Evolutionary conservation across 2,797 vertebrate species (phyloP), one percentile per base, ranked within the genome.

Genomic region (Enoplosus armatus): DNA sequence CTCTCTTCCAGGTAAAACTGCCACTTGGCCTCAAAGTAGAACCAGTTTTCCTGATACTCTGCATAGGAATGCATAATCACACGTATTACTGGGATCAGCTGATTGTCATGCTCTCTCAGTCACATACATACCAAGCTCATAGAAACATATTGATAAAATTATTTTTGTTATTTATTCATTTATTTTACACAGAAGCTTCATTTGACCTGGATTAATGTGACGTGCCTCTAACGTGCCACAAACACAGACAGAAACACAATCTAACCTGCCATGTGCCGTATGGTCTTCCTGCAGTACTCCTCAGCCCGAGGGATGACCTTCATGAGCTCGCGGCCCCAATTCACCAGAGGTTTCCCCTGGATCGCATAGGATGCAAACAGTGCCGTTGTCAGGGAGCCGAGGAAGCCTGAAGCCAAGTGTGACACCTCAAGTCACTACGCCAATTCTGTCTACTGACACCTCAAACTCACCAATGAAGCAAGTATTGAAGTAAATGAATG

Each of bases 21-120:
- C 98, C 98, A 99, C 83, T 99, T 99, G 18, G 98, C 97, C 91
- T 98, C 98, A 51, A 98, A 99, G 92, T 99, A 99, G 93, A 99
- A 99, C 98, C 98, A 99, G 63, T 97, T 97, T 84, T 99, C 98
- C 78, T 98, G 97, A 91, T 98, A 99, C 73, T 99, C 98, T 99
- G 85, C 11, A 71, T 11, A 76, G 41, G 24, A 82, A 85, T 8
- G 6, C 14, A 85, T 54, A 83, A 5, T 72, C 26, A 69, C 41
- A 72, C 11, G 55, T 3, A 63, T 54, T 61, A 45, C 15, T 73
- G 15, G 12, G 3, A 51, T 70, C 50, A 79, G 35, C 47, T 55
- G 11, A 68, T 15, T 26, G 33, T 47, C 6, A 35, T 66, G 6
- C 35, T 75, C 4, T 61, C 48, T 59, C 15, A 11, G 56, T 33